Evolutionary conservation across 1,140 invertebrate species (phyloP).

Genomic region (Diorhabda sublineata): DNA sequence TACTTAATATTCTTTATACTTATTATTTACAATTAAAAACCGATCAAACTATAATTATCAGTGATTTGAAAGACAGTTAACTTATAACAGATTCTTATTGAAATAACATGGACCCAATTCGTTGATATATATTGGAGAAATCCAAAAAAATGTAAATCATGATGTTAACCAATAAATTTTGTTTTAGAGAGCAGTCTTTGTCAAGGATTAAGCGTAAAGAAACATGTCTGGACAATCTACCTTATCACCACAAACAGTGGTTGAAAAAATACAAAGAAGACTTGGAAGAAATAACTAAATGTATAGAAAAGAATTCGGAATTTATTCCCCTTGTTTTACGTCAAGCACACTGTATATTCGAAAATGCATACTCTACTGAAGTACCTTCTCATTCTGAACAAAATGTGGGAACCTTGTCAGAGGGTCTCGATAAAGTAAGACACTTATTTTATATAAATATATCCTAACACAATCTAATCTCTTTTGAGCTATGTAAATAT

Average conservation of each 20-base stretch:
- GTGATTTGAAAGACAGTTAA: not conserved
- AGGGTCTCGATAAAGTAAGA: slow-evolving; percentile 50
- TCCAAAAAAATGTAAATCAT: slow-evolving; percentile 44
- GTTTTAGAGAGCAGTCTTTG: slow-evolving; percentile 56
- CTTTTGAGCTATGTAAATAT: too few relatives aligned
- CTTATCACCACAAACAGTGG: slow-evolving; percentile 69
- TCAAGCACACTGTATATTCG: slow-evolving; percentile 80
- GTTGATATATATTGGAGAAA: slow-evolving; percentile 32
- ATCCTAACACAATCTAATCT: too few relatives aligned
- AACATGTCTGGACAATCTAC: slow-evolving; percentile 69
- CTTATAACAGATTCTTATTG: slow-evolving; percentile 29
- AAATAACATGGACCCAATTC: slow-evolving; percentile 27
- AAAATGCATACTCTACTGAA: slow-evolving; percentile 57
- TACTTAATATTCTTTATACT: too few relatives aligned
- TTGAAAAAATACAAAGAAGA: slow-evolving; percentile 73
- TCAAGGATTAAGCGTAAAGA: slow-evolving; percentile 68
- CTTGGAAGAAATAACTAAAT: slow-evolving; percentile 67
- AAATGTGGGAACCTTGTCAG: slow-evolving; percentile 37
- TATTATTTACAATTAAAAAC: too few relatives aligned
- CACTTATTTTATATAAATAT: not conserved
- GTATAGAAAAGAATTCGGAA: slow-evolving; percentile 79
- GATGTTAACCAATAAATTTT: slow-evolving; percentile 24
- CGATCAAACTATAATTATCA: too few relatives aligned
- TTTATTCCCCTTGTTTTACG: slow-evolving; percentile 80
- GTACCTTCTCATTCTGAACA: slow-evolving; percentile 41